Percentiles rank a stretch among this genome's conserved stretches.
These are phyloP conservation scores for Phaonia tiefii DNA, from an alignment of 2,888 invertebrate genomes.

Conservation along the genomic window DNA sequence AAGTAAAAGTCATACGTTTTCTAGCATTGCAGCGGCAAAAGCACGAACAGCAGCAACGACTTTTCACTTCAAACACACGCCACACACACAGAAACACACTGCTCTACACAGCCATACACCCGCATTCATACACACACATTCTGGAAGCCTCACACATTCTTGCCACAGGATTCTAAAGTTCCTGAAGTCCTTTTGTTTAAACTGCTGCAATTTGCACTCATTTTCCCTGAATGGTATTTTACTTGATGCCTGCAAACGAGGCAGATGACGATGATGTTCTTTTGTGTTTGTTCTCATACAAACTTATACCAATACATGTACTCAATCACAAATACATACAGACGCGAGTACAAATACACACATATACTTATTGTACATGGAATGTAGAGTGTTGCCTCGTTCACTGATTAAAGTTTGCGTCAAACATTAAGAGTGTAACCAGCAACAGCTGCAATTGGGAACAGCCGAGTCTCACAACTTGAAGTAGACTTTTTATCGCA, in stretches of 20 bases:
- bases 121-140: constrained; percentile 17
- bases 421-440: constrained; percentile 20
- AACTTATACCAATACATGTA: constrained; percentile 1
- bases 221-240: constrained; percentile 63
- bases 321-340: constrained; percentile 4
- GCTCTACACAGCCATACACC: not conserved
- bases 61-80: constrained; percentile 25
- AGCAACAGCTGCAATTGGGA: constrained; percentile 1
- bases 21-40: constrained; percentile 5
- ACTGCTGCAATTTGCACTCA: constrained; percentile 64
- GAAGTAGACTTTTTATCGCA: constrained; percentile 48
- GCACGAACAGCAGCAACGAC: not conserved
- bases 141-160: constrained; percentile 8
- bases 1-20: constrained; percentile 61
- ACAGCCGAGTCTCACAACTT: not conserved
- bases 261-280: constrained; percentile 59
- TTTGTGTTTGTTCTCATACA: constrained; percentile 56
- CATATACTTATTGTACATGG: not conserved
- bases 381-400: not conserved
- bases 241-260: constrained; percentile 29
- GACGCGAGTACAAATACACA: not conserved
- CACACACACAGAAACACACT: not conserved
- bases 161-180: not conserved
- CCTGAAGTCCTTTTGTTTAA: constrained; percentile 62
- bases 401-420: constrained; percentile 18